Conservation (phyloP, 2,888 invertebrate genomes). For the Poecilobothrus nobilitatus region DNA sequence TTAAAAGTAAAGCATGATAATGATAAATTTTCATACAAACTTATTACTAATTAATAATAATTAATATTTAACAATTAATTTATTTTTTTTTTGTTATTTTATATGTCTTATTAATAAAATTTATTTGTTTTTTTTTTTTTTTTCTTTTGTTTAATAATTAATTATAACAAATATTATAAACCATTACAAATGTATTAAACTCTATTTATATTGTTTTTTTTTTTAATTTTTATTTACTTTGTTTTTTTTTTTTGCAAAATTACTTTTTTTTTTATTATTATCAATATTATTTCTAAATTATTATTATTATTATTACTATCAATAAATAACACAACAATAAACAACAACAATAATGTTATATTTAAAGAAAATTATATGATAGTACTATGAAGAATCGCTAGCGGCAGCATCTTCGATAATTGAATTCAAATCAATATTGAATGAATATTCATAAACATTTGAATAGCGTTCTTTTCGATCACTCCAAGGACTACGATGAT, state of each 20-base stretch:
- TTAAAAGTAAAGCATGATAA: not conserved
- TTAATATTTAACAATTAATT: not conserved
- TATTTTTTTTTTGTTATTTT: not conserved
- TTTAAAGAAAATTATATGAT: slow-evolving; percentile 2
- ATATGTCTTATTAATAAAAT: too few species aligned
- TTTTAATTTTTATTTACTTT: not conserved
- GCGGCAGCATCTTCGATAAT: slow-evolving; percentile 44
- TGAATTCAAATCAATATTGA: slow-evolving; percentile 44
- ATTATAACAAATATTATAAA: not conserved
- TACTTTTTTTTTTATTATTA: too few species aligned
- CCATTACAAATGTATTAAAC: not conserved
- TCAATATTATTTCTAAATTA: too few species aligned
- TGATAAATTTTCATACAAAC: not conserved
- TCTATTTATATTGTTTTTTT: not conserved
- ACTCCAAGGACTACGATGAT: slow-evolving; percentile 43
- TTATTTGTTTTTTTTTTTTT: not conserved
- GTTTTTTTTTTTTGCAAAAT: not conserved
- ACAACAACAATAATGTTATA: slow-evolving; percentile 2
- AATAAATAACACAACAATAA: slow-evolving; percentile 17
- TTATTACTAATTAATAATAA: not conserved
- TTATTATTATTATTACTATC: slow-evolving; percentile 11
- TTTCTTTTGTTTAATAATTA: not conserved
- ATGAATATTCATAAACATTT: slow-evolving; percentile 44
- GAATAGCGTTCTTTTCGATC: slow-evolving; percentile 42
- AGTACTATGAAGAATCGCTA: slow-evolving; percentile 46